Conservation (phyloP, 2,113 vertebrate species). For the Sceloporus undulatus region DNA sequence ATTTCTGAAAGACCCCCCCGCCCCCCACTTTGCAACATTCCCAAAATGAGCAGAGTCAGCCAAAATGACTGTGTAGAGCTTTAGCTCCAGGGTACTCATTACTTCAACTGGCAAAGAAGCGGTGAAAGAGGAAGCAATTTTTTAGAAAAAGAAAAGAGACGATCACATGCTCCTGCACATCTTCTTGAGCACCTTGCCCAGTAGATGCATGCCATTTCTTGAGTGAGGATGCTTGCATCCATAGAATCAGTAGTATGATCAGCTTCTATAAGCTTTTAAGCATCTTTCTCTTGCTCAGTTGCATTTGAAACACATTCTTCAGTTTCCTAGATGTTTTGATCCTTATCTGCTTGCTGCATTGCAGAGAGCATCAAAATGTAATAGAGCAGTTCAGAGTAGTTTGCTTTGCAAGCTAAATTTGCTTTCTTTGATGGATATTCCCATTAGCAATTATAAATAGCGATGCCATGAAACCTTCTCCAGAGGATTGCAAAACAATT, state of each 20-base stretch:
- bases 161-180: not conserved
- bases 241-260: not conserved
- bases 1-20: not conserved
- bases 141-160: fast-evolving
- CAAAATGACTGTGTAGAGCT: conserved; percentile 1
- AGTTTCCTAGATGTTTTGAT: not conserved
- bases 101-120: not conserved
- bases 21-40: not conserved
- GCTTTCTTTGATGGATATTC: not conserved
- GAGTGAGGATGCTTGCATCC: not conserved
- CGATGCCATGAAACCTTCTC: not conserved
- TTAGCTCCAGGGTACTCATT: fast-evolving
- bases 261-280: not conserved
- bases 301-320: conserved; percentile 19
- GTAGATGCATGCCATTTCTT: fast-evolving
- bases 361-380: conserved; percentile 1
- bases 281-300: too few species aligned
- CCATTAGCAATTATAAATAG: conserved; percentile 29
- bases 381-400: not conserved
- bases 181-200: not conserved
- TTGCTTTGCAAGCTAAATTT: conserved; percentile 26
- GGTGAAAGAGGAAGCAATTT: not conserved
- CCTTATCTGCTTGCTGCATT: not conserved
- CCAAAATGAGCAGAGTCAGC: not conserved
- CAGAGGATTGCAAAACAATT: not conserved